Conservation (phyloP, 2,113 vertebrate genomes). For the Ochotona curzoniae region DNA sequence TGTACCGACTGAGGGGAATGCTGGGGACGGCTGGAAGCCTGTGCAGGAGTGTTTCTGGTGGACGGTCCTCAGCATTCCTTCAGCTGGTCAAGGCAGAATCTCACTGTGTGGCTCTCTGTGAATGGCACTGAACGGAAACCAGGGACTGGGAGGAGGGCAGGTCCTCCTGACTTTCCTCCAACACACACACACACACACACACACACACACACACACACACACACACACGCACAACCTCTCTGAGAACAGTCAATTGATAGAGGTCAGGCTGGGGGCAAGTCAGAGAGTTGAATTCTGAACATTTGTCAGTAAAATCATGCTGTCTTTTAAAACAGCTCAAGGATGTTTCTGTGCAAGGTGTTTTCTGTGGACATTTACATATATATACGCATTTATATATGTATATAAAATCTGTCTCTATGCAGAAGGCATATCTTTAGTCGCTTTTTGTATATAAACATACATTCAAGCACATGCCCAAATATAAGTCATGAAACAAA, state of each 20-base stretch:
- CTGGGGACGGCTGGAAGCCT: background rate
- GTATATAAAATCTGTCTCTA: conserved; percentile 62
- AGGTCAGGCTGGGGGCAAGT: conserved; percentile 63
- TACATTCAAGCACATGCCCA: conserved; percentile 57
- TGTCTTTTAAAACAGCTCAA: conserved; percentile 76
- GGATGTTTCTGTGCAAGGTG: conserved; percentile 70
- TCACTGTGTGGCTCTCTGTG: background rate
- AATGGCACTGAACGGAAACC: background rate
- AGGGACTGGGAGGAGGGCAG: background rate
- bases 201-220: background rate
- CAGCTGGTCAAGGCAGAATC: background rate
- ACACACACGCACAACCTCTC: background rate
- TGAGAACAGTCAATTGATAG: conserved; percentile 47
- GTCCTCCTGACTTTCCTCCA: background rate
- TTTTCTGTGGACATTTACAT: conserved; percentile 64
- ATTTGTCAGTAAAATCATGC: conserved; percentile 65
- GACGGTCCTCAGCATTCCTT: background rate
- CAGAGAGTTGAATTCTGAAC: conserved; percentile 53
- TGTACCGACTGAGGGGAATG: background rate
- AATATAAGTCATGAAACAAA: conserved; percentile 80
- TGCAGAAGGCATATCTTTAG: conserved; percentile 70
- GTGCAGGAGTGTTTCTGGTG: background rate
- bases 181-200: background rate
- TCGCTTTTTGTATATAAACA: conserved; percentile 63
- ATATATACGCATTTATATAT: background rate